A percentile compares a stretch with the other conserved stretches of the same genome.
These are phyloP conservation scores for Conger conger DNA, from an alignment of 2,113 vertebrate genomes.

Conservation along the genomic window DNA sequence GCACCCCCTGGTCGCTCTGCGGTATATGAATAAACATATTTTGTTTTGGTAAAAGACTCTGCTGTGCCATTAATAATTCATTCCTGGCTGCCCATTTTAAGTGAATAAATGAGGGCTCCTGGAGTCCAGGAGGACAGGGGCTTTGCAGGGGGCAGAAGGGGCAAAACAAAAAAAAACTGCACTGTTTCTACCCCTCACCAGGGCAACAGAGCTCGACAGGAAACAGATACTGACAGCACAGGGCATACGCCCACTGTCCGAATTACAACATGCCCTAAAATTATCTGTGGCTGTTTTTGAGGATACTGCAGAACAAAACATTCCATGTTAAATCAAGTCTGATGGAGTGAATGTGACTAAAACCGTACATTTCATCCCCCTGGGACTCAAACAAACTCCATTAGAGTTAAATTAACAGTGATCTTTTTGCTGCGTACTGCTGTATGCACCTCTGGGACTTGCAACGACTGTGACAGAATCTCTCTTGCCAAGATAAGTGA, in stretches of 20 bases:
- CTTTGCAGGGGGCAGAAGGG: slow-evolving; percentile 9
- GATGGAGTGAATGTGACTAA: no score
- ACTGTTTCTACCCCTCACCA: slow-evolving; percentile 7
- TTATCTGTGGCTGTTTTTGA: not conserved
- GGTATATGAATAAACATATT: slow-evolving; percentile 60
- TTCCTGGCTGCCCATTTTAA: slow-evolving; percentile 22
- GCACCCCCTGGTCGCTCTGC: slow-evolving; percentile 40
- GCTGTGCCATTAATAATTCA: slow-evolving; percentile 56
- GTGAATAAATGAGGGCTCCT: slow-evolving; percentile 38
- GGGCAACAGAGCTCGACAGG: not conserved
- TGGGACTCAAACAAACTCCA: no score
- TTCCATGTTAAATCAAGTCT: no score
- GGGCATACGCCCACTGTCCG: not conserved
- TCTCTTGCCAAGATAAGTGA: not conserved
- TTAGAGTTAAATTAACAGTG: no score
- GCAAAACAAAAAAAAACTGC: not conserved
- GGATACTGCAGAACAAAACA: not conserved
- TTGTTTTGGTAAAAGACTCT: slow-evolving; percentile 42
- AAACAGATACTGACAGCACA: not conserved
- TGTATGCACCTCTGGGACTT: not conserved
- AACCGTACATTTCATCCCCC: no score
- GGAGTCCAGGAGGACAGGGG: slow-evolving; percentile 5
- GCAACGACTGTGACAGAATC: not conserved
- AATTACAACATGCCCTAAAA: slow-evolving; percentile 14
- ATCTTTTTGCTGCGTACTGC: no score